These are phyloP conservation scores for Distichodus sexfasciatus DNA, from an alignment of 2,797 vertebrate species.

Conservation along the genomic window DNA sequence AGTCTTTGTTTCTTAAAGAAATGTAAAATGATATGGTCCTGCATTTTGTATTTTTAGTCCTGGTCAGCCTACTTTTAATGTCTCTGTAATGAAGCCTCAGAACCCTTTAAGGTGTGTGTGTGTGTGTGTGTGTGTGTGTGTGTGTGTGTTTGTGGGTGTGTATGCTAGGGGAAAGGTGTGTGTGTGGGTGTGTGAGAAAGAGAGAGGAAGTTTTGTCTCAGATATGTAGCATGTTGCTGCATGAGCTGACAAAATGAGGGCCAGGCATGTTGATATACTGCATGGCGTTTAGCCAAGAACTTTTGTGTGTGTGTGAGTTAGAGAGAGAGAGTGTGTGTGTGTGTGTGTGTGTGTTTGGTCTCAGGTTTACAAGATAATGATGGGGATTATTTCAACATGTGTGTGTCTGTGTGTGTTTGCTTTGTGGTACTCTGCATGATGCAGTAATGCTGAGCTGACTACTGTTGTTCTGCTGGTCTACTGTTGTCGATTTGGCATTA, in stretches of 20 bases:
- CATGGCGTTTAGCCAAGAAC: conserved; percentile 3
- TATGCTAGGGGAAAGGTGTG: conserved; percentile 14
- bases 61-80: not conserved
- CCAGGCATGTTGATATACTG: conserved; percentile 7
- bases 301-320: not conserved
- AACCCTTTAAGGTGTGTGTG: conserved; percentile 12
- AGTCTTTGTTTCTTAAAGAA: too few relatives aligned
- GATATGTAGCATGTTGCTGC: conserved; percentile 2
- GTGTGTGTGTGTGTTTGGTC: not conserved
- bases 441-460: too few relatives aligned
- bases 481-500: too few relatives aligned
- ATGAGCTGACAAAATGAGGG: not conserved
- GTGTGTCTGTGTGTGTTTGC: too few relatives aligned
- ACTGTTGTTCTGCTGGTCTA: too few relatives aligned
- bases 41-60: not conserved
- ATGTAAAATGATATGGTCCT: not conserved
- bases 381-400: too few relatives aligned
- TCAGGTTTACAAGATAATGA: too few relatives aligned
- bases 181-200: conserved; percentile 21
- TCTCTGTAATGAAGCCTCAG: not conserved
- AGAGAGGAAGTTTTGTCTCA: not conserved
- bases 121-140: conserved; percentile 17
- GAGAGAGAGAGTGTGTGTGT: not conserved
- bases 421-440: too few relatives aligned
- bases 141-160: not conserved